These are phyloP conservation scores for Drusus annulatus DNA, from an alignment of 1,140 invertebrate species.

Conservation along the genomic window DNA sequence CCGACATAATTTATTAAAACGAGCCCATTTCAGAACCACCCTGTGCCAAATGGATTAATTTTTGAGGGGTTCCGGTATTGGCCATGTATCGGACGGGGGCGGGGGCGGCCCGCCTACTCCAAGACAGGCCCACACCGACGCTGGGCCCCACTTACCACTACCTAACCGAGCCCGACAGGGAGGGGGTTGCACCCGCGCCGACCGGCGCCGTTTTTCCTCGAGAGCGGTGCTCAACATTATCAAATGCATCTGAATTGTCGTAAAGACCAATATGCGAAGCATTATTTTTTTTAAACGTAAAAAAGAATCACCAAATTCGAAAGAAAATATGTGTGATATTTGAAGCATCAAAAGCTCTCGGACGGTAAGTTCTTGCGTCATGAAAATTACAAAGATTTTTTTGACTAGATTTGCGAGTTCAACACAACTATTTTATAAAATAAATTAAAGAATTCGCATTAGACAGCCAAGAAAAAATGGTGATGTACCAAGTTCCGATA, in stretches of 20 bases:
- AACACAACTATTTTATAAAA: too few species aligned
- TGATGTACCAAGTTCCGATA: too few species aligned
- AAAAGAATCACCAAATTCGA: too few species aligned
- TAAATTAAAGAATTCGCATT: too few species aligned
- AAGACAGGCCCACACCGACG: slow-evolving; percentile 24
- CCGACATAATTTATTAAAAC: background rate
- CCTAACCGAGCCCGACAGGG: background rate
- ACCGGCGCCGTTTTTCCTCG: slow-evolving; percentile 7
- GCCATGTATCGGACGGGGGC: slow-evolving; percentile 7
- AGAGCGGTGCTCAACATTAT: background rate
- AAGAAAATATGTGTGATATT: too few species aligned
- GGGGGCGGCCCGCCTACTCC: slow-evolving; percentile 1
- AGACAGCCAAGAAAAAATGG: too few species aligned
- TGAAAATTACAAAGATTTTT: too few species aligned
- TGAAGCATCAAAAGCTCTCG: too few species aligned
- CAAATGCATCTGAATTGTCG: background rate
- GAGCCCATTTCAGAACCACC: background rate
- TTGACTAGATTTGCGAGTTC: too few species aligned
- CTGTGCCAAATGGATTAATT: background rate
- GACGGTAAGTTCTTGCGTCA: too few species aligned
- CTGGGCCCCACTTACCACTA: background rate
- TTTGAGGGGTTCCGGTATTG: slow-evolving; percentile 21
- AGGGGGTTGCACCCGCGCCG: background rate
- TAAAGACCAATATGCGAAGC: too few species aligned
- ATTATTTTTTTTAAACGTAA: too few species aligned